Evolutionary conservation across 2,888 invertebrate genomes (phyloP).

Genomic region (Adelognathus sp.): DNA sequence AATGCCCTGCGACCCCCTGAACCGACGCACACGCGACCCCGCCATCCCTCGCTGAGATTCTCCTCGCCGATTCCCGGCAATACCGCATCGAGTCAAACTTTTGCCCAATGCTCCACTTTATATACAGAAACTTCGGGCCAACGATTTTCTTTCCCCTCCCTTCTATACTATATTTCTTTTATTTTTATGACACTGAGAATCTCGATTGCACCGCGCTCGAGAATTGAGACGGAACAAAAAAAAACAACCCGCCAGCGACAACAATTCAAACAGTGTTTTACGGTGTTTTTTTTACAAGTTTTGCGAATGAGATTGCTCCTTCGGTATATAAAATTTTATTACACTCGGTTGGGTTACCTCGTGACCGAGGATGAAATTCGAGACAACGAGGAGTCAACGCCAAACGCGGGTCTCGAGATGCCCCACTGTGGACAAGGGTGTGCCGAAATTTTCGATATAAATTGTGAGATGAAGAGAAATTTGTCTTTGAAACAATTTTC

Average conservation of each 20-base stretch:
- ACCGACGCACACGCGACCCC: conserved; percentile 25
- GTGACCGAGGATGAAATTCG: conserved; percentile 1
- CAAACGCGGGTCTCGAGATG: neutral
- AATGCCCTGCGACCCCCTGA: conserved; percentile 38
- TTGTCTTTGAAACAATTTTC: neutral
- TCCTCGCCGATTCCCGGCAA: conserved; percentile 35
- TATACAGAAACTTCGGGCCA: conserved; percentile 26
- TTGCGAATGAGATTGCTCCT: neutral
- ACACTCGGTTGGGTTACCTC: neutral
- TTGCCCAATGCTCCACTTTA: conserved; percentile 35
- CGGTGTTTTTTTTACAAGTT: conserved; percentile 4
- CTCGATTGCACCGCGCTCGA: neutral
- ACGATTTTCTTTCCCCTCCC: neutral
- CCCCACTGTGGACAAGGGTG: neutral
- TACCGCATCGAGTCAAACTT: conserved; percentile 25
- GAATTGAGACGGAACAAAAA: neutral
- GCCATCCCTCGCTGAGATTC: conserved; percentile 34
- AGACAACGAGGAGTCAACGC: neutral
- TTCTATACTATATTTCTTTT: conserved; percentile 13
- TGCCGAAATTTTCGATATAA: neutral
- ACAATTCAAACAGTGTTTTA: neutral
- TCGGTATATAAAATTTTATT: conserved; percentile 1
- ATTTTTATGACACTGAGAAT: conserved; percentile 37
- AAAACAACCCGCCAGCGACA: neutral
- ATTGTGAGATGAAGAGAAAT: neutral